Base-by-base conservation (phyloP, 2,113 vertebrate species). In the Apaloderma vittatum region DNA sequence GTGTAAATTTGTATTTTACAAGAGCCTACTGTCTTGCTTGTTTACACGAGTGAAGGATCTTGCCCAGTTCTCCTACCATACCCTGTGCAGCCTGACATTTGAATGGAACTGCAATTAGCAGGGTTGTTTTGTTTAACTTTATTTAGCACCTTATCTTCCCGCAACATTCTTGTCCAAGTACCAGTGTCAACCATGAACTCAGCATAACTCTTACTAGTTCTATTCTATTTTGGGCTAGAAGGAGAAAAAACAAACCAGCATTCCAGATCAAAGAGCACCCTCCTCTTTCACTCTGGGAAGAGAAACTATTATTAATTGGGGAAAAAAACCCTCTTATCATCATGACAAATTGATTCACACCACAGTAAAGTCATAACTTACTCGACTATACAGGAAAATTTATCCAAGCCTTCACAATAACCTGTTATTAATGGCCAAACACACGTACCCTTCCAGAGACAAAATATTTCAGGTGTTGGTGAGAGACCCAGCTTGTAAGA, bases 81-180 rank as follows among this genome's bases (percentile, higher is more conserved):
- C 0, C 0, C 40, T 40, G 40, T 58, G 37, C 72, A 75, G 79
- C 59, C 61, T 90, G 93, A 84, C 77, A 86, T 95, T 96, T 86
- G 77, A 88, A 95, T 90, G 76, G 78, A 88, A 57, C 68, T 57
- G 58, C 82, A 97, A 93, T 96, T 90, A 94, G 74, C 75, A 84
- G 88, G 6, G 29, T 52, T 96, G 92, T 78, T 96, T 97, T 89
- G 55, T 86, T 94, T 81, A 91, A 97, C 96, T 97, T 97, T 96
- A 96, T 97, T 97, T 97, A 98, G 96, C 91, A 96, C 96, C 94
- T 96, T 98, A 97, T 97, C 97, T 97, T 85, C 32, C 87, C 6
- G 2, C 79, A 79, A 74, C 94, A 97, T 98, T 97, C 97, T 96
- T 97, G 96, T 96, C 67, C 3, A 0, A 63, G 86, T 77, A 94